A percentile compares a stretch with the other conserved stretches of the same genome.
These are phyloP conservation scores for Aphidius ervi DNA, from an alignment of 1,140 invertebrate genomes.

Conservation along the genomic window DNA sequence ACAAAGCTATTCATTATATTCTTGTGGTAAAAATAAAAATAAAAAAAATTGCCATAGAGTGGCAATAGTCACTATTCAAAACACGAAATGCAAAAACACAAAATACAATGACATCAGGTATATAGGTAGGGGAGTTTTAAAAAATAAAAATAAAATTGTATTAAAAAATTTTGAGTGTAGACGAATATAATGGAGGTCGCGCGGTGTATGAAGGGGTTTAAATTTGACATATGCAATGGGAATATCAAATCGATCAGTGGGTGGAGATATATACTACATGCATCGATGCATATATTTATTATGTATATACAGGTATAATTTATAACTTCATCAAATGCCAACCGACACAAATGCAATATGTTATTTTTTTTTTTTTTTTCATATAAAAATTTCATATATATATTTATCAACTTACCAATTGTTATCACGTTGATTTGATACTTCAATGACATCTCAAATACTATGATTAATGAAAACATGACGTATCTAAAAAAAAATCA, in stretches of 20 bases:
- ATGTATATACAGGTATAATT: neutral
- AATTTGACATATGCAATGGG: slow-evolving; percentile 44
- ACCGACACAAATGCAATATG: slow-evolving; percentile 36
- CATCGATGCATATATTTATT: neutral
- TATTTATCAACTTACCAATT: no score
- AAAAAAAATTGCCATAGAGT: neutral
- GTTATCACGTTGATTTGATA: no score
- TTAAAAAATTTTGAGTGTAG: no score
- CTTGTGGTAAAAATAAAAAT: no score
- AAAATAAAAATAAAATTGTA: slow-evolving; percentile 2
- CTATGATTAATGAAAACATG: no score
- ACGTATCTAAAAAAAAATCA: no score
- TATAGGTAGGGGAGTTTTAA: slow-evolving; percentile 7
- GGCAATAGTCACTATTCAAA: slow-evolving; percentile 38
- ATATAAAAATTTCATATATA: no score
- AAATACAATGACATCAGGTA: neutral
- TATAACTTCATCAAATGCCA: slow-evolving; percentile 36
- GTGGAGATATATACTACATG: neutral
- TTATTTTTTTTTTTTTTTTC: no score
- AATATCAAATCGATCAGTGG: slow-evolving; percentile 34
- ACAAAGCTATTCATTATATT: no score
- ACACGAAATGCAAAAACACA: neutral
- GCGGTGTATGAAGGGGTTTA: slow-evolving; percentile 33
- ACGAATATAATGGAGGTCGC: neutral
- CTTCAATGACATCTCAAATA: no score